These are phyloP conservation scores for Sebastes hubbsi DNA, from an alignment of 2,797 vertebrate genomes.

Conservation along the genomic window DNA sequence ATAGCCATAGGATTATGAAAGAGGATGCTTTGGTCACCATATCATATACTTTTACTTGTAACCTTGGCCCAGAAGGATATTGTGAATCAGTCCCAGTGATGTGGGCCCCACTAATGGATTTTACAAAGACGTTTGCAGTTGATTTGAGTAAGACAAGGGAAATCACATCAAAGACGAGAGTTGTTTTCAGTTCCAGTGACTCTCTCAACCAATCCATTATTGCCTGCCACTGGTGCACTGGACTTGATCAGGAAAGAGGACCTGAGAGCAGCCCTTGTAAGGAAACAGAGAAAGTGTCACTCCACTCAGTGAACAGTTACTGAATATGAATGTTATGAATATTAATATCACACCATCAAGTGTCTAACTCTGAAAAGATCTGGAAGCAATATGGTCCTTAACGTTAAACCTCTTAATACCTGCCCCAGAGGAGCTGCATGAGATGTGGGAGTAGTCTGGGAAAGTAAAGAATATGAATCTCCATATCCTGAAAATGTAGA, in stretches of 20 bases:
- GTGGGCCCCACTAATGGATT: not conserved
- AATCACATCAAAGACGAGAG: not conserved
- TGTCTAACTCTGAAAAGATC: not conserved
- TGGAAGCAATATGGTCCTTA: not conserved
- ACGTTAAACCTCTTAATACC: not conserved
- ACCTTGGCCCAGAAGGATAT: not conserved
- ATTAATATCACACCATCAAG: not conserved
- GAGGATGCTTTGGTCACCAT: not conserved
- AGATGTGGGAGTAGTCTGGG: not conserved
- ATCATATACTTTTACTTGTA: not conserved
- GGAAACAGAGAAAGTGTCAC: not conserved
- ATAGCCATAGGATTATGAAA: not conserved
- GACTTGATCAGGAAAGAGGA: not conserved
- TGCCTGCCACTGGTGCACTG: not conserved
- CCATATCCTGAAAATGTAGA: not conserved
- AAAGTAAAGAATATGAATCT: not conserved
- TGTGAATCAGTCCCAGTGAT: not conserved
- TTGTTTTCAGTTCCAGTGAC: not conserved
- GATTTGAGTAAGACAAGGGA: not conserved
- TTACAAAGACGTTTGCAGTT: not conserved
- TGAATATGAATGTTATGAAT: not conserved
- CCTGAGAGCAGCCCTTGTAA: too few relatives aligned
- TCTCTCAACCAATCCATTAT: not conserved
- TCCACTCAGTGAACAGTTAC: not conserved
- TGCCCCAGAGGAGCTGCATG: not conserved